Percentiles rank a stretch among this genome's conserved stretches.
Conservation (phyloP, 1,140 invertebrate species). For the Physella acuta region DNA sequence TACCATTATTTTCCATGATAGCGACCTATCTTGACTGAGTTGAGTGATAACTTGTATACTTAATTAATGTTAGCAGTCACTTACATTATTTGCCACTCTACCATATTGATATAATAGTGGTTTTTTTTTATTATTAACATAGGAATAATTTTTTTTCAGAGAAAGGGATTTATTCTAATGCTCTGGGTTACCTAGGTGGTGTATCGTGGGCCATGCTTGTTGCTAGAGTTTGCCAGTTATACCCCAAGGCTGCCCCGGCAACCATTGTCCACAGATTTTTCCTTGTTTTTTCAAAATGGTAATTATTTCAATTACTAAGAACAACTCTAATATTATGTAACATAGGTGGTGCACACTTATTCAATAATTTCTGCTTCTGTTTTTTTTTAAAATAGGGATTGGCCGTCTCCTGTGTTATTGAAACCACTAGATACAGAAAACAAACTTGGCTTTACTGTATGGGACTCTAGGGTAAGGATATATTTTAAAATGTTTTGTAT, state of each 20-base stretch:
- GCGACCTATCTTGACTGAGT: too few relatives aligned
- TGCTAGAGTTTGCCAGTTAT: conserved; percentile 95
- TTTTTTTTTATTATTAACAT: too few relatives aligned
- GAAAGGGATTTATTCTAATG: conserved; percentile 97
- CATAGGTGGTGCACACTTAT: not conserved
- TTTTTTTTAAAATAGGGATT: conserved; percentile 74
- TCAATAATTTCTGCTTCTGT: conserved; percentile 65
- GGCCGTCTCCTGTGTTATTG: conserved; percentile 95
- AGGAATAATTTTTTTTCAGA: conserved; percentile 46
- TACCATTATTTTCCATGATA: too few relatives aligned
- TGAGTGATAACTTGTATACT: too few relatives aligned
- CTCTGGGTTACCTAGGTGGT: conserved; percentile 94
- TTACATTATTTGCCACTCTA: too few relatives aligned
- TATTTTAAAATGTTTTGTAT: too few relatives aligned
- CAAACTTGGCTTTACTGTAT: conserved; percentile 85
- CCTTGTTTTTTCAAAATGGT: conserved; percentile 75
- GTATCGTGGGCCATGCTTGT: conserved; percentile 99
- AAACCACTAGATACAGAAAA: conserved; percentile 83
- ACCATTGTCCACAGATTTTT: conserved; percentile 98
- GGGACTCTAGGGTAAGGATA: conserved; percentile 85
- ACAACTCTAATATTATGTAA: not conserved
- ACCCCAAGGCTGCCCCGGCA: conserved; percentile 93
- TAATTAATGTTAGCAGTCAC: too few relatives aligned
- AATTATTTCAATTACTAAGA: conserved; percentile 21
- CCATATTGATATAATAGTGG: too few relatives aligned